phyloP scores from a whole-genome alignment of 2,888 invertebrate genomes.

The Panzeria rudis region DNA sequence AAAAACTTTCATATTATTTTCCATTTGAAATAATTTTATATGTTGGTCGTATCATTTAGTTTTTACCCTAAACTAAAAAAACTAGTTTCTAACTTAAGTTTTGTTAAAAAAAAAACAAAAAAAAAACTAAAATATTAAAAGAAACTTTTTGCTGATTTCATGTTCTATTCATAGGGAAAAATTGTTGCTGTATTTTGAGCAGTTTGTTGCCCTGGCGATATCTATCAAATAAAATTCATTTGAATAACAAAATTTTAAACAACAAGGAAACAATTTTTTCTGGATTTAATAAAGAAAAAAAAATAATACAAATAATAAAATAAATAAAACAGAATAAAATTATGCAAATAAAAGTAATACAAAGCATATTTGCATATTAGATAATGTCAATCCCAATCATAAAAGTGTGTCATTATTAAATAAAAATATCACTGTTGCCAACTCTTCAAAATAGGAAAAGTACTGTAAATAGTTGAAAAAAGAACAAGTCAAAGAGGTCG shows the following conservation, averaged over 20 bases:
- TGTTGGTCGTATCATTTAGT: not conserved
- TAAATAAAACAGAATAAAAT: not conserved
- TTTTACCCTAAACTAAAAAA: not conserved
- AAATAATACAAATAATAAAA: not conserved
- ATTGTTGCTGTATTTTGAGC: not conserved
- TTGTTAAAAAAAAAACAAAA: slow-evolving; percentile 25
- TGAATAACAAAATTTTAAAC: slow-evolving; percentile 38
- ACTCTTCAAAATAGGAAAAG: not conserved
- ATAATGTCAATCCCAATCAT: slow-evolving; percentile 36
- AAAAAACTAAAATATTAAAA: slow-evolving; percentile 12
- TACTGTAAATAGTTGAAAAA: no score
- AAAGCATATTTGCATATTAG: slow-evolving; percentile 37
- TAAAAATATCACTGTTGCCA: not conserved
- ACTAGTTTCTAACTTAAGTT: slow-evolving; percentile 31
- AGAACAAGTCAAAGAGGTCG: not conserved
- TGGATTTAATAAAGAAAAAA: slow-evolving; percentile 11
- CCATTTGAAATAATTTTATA: not conserved
- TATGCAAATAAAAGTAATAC: slow-evolving; percentile 28
- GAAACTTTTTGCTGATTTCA: slow-evolving; percentile 1
- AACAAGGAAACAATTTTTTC: not conserved
- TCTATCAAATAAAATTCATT: slow-evolving; percentile 72
- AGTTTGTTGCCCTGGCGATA: slow-evolving; percentile 74
- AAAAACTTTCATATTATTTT: slow-evolving; percentile 27
- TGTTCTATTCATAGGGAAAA: not conserved
- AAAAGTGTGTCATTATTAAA: slow-evolving; percentile 28